These are phyloP conservation scores for Columba guinea DNA, from an alignment of 2,797 vertebrate genomes.

Conservation along the genomic window DNA sequence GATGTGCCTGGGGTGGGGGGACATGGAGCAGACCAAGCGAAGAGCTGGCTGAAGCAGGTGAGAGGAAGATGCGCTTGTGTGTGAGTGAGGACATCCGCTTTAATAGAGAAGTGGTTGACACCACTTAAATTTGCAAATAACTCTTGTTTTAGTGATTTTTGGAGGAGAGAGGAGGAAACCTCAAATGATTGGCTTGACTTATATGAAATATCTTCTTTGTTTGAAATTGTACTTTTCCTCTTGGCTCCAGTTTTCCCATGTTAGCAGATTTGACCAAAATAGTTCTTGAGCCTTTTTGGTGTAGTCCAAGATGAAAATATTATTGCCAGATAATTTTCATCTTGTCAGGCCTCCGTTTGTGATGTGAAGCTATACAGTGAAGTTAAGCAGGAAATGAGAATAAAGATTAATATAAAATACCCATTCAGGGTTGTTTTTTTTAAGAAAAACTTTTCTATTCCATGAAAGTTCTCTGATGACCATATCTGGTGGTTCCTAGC, in stretches of 20 bases:
- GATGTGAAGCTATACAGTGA: neutral
- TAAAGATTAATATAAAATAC: neutral
- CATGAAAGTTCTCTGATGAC: neutral
- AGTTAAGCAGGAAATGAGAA: neutral
- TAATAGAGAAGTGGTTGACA: neutral
- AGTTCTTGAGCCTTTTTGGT: neutral
- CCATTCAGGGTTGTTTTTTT: neutral
- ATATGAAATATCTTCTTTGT: neutral
- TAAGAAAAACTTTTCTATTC: neutral
- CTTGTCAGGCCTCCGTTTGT: neutral
- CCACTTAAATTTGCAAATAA: neutral
- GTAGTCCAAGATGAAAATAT: neutral
- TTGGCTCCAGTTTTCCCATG: neutral
- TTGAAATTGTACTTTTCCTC: conserved; percentile 22
- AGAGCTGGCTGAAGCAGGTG: neutral
- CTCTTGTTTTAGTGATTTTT: neutral
- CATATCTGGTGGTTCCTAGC: conserved; percentile 5
- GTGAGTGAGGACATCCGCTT: neutral
- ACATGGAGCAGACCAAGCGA: neutral
- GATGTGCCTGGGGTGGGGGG: neutral
- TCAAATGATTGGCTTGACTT: conserved; percentile 19
- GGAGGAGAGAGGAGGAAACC: conserved; percentile 10
- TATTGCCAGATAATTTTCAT: neutral
- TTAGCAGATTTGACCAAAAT: conserved; percentile 11
- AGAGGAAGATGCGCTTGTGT: neutral